These are phyloP conservation scores for Emmelina monodactyla DNA, from an alignment of 2,888 invertebrate genomes.

Conservation along the genomic window DNA sequence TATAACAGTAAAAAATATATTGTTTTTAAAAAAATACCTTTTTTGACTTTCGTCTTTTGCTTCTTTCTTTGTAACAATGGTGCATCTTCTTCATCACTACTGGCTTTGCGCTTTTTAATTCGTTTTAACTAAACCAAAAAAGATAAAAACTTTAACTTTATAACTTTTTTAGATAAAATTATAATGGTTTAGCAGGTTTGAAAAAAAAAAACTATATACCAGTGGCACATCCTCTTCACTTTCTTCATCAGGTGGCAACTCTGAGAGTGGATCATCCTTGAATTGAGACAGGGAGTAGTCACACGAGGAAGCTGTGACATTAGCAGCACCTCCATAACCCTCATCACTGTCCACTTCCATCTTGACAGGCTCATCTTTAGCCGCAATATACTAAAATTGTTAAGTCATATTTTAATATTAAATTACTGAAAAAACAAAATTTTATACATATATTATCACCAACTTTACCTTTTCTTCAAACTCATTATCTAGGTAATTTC, in stretches of 20 bases:
- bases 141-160: background rate
- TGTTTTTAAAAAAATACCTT: slow-evolving; percentile 33
- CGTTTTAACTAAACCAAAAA: slow-evolving; percentile 33
- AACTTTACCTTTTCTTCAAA: slow-evolving; percentile 31
- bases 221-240: slow-evolving; percentile 80
- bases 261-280: slow-evolving; percentile 63
- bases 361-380: slow-evolving; percentile 17
- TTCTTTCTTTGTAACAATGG: slow-evolving; percentile 75
- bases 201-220: slow-evolving; percentile 49
- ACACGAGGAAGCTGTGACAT: slow-evolving; percentile 72
- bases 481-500: slow-evolving; percentile 38
- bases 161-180: background rate
- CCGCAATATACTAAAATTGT: background rate
- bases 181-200: background rate
- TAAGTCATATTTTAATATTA: background rate
- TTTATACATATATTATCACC: background rate
- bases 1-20: slow-evolving; percentile 2
- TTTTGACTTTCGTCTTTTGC: slow-evolving; percentile 67
- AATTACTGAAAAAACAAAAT: background rate
- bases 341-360: slow-evolving; percentile 50
- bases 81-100: slow-evolving; percentile 77
- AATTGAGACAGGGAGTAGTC: slow-evolving; percentile 77
- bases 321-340: slow-evolving; percentile 37
- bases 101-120: slow-evolving; percentile 38
- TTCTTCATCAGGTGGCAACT: slow-evolving; percentile 55